These are phyloP conservation scores for Volucella inanis DNA, from an alignment of 2,888 invertebrate species.

Conservation along the genomic window DNA sequence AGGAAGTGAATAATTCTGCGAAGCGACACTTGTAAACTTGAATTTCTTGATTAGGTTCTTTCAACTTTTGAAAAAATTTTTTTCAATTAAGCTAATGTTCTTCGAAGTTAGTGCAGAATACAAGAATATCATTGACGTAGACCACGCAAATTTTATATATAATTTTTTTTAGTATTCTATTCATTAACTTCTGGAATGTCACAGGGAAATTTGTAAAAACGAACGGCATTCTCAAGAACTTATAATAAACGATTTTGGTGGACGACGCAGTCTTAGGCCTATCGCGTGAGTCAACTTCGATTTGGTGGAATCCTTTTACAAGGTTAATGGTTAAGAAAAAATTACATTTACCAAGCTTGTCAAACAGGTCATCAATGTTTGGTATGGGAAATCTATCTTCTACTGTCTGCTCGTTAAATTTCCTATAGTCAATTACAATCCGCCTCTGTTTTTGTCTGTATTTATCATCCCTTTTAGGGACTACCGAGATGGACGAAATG, in stretches of 20 bases:
- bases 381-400: conserved; percentile 4
- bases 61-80: not conserved
- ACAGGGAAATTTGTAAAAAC: conserved; percentile 20
- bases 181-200: conserved; percentile 30
- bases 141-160: conserved; percentile 29
- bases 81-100: conserved; percentile 30
- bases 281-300: conserved; percentile 67
- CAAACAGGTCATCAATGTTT: conserved; percentile 2
- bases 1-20: too few species aligned
- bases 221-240: conserved; percentile 21
- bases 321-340: conserved; percentile 76
- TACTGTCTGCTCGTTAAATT: too few species aligned
- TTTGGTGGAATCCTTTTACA: conserved; percentile 77
- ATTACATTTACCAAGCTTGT: conserved; percentile 42
- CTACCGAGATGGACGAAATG: too few species aligned
- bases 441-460: too few species aligned
- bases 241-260: conserved; percentile 70
- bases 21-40: conserved; percentile 24
- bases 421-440: too few species aligned
- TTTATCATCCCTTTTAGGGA: too few species aligned
- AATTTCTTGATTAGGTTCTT: conserved; percentile 50
- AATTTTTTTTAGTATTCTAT: conserved; percentile 3
- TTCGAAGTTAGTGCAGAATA: conserved; percentile 54
- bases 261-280: conserved; percentile 76
- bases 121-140: conserved; percentile 77